phyloP scores from a whole-genome alignment of 2,113 vertebrate species.

The Oxygymnocypris stewartii region DNA sequence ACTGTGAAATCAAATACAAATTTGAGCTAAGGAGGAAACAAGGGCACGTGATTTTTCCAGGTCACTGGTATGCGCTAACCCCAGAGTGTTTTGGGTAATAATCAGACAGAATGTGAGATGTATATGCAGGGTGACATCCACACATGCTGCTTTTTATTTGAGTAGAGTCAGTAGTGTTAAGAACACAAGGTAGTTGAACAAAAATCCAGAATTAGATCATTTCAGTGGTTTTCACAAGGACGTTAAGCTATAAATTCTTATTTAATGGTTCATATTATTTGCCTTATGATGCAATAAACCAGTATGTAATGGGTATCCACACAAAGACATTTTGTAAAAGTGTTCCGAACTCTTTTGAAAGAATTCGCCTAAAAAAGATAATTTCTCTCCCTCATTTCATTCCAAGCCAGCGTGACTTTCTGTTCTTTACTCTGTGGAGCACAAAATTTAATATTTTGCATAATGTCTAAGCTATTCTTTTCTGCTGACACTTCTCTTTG shows the following conservation, averaged over 20 bases:
- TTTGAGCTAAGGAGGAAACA: not conserved
- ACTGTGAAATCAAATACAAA: not conserved
- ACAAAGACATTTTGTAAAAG: not conserved
- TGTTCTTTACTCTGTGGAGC: not conserved
- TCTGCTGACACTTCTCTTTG: not conserved
- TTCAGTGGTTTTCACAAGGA: not conserved
- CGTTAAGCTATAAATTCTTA: not conserved
- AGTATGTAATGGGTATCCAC: not conserved
- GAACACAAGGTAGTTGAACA: not conserved
- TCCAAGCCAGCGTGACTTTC: not conserved
- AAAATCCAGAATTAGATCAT: not conserved
- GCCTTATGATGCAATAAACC: slow-evolving; percentile 15
- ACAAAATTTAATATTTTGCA: not conserved
- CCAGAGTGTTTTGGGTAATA: not conserved
- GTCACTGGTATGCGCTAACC: not conserved
- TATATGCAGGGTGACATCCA: not conserved
- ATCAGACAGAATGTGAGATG: slow-evolving; percentile 3
- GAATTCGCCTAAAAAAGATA: not conserved
- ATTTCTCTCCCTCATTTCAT: not conserved
- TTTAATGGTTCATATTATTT: slow-evolving; percentile 1
- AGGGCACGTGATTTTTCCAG: not conserved
- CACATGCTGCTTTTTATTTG: not conserved
- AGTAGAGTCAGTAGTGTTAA: not conserved
- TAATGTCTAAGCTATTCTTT: not conserved
- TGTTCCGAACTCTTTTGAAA: not conserved